phyloP scores from a whole-genome alignment of 1,140 invertebrate species.

The Lanistes nyassanus region DNA sequence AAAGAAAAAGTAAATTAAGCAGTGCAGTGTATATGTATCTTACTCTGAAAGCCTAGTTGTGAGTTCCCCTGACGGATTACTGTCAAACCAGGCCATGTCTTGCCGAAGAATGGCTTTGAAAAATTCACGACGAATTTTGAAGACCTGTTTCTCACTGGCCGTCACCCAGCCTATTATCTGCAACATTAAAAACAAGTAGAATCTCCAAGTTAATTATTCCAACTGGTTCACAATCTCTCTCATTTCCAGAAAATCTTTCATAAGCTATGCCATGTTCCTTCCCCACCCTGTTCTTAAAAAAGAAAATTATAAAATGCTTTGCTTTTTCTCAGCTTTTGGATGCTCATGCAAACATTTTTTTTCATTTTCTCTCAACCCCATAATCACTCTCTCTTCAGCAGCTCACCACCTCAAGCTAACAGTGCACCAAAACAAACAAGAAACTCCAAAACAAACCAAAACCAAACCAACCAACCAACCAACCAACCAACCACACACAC shows the following conservation, averaged over 20 bases:
- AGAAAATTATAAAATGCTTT: no score
- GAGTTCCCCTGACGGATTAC: conserved; percentile 67
- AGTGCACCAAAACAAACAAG: no score
- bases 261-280: no score
- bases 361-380: background rate
- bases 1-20: background rate
- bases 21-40: conserved; percentile 60
- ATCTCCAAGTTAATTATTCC: no score
- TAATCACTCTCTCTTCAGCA: no score
- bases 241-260: no score
- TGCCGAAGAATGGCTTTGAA: conserved; percentile 82
- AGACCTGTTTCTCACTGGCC: conserved; percentile 56
- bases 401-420: no score
- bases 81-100: conserved; percentile 92
- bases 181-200: background rate
- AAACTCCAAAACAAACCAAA: no score
- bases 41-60: conserved; percentile 73
- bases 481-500: background rate
- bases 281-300: no score
- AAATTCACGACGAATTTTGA: conserved; percentile 52
- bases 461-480: no score
- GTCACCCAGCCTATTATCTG: conserved; percentile 54
- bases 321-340: no score
- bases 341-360: background rate
- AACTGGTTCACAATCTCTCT: no score